phyloP scores from a whole-genome alignment of 2,797 vertebrate species.

The Sebastes reedi region DNA sequence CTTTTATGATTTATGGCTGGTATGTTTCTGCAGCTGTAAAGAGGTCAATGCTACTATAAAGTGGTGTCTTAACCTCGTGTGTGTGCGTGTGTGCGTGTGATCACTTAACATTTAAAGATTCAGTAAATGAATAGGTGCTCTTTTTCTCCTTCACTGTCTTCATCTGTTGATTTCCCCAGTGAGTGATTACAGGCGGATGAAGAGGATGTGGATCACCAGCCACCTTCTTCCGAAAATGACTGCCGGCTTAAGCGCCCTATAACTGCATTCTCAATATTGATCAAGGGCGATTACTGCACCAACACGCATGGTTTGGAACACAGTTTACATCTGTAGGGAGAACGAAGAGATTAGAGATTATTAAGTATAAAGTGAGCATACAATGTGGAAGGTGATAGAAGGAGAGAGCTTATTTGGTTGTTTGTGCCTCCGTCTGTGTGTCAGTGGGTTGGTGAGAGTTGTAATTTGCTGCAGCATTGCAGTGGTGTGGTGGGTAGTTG shows the following conservation, averaged over 20 bases:
- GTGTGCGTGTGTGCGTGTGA: not conserved
- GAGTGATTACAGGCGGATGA: constrained; percentile 45
- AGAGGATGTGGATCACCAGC: constrained; percentile 38
- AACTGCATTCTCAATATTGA: constrained; percentile 53
- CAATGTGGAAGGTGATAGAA: not conserved
- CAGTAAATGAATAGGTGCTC: not conserved
- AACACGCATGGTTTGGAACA: not conserved
- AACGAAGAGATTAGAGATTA: not conserved
- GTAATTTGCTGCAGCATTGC: constrained; percentile 65
- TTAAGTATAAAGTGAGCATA: not conserved
- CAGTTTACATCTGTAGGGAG: not conserved
- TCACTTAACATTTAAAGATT: constrained; percentile 8
- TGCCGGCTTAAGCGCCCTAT: constrained; percentile 38
- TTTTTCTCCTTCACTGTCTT: not conserved
- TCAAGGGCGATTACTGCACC: constrained; percentile 5
- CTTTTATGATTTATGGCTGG: not conserved
- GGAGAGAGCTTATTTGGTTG: not conserved
- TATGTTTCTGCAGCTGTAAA: not conserved
- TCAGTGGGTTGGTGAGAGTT: constrained; percentile 24
- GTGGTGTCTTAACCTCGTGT: not conserved
- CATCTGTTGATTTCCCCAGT: constrained; percentile 57
- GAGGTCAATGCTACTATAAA: not conserved
- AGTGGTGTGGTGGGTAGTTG: constrained; percentile 33
- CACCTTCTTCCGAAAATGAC: constrained; percentile 29
- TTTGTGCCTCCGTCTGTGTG: constrained; percentile 3